These are phyloP conservation scores for Gallinago undulata DNA, from an alignment of 2,113 vertebrate species.

Conservation along the genomic window DNA sequence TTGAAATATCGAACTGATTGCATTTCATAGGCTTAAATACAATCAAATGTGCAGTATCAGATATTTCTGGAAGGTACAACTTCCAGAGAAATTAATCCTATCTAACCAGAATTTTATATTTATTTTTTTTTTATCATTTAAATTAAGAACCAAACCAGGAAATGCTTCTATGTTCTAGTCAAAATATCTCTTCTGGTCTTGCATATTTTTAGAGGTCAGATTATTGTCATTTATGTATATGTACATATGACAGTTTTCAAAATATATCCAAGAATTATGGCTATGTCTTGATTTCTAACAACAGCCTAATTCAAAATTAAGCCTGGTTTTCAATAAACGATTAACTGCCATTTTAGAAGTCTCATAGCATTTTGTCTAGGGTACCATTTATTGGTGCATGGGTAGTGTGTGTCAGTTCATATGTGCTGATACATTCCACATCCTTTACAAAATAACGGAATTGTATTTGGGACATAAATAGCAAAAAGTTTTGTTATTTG, in stretches of 20 bases:
- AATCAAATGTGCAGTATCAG: neutral
- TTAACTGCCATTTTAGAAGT: neutral
- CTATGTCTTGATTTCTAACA: neutral
- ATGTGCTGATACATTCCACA: neutral
- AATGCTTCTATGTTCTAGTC: neutral
- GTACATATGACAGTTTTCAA: neutral
- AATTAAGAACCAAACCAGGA: neutral
- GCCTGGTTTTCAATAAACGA: neutral
- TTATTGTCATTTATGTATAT: neutral
- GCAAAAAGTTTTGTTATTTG: neutral
- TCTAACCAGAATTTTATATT: neutral
- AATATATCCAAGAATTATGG: neutral
- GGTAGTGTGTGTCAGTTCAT: neutral
- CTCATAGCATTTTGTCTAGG: neutral
- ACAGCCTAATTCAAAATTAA: neutral
- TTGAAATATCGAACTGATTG: constrained; percentile 26
- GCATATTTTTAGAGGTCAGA: neutral
- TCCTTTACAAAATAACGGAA: neutral
- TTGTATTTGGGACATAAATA: neutral
- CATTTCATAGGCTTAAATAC: constrained; percentile 1
- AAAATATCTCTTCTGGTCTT: neutral
- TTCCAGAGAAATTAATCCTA: neutral
- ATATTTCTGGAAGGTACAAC: neutral
- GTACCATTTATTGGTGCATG: neutral
- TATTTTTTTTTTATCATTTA: neutral